These are phyloP conservation scores for Drosophila borborema DNA, from an alignment of 2,888 invertebrate species.

Conservation along the genomic window DNA sequence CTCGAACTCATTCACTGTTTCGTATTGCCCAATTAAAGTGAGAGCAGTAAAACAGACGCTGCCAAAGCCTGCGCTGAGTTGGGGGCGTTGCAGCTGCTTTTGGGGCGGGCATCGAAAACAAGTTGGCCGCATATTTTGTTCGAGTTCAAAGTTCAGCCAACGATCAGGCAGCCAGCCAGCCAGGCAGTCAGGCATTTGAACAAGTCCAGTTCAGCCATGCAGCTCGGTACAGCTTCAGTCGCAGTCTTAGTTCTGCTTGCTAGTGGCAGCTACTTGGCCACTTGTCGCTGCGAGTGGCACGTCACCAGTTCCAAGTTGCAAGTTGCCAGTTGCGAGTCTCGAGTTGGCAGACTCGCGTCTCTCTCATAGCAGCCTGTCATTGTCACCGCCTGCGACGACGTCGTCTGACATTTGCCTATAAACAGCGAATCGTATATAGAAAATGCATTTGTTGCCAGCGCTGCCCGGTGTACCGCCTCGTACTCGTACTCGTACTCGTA, in stretches of 20 bases:
- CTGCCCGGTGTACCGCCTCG: constrained; percentile 15
- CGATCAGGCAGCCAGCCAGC: constrained; percentile 51
- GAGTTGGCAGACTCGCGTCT: constrained; percentile 27
- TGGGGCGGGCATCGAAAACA: constrained; percentile 69
- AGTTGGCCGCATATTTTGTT: constrained; percentile 78
- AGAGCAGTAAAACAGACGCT: constrained; percentile 47
- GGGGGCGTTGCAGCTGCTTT: constrained; percentile 71
- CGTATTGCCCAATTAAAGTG: constrained; percentile 13
- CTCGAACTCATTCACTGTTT: neutral
- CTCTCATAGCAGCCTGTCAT: constrained; percentile 55
- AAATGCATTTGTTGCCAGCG: constrained; percentile 59
- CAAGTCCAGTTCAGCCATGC: constrained; percentile 49
- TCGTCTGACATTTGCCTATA: constrained; percentile 73
- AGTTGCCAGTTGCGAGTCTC: constrained; percentile 16
- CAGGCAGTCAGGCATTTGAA: constrained; percentile 49
- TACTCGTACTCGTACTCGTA: constrained; percentile 13
- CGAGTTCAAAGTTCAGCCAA: constrained; percentile 72
- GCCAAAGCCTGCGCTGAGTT: constrained; percentile 46
- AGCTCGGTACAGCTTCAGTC: constrained; percentile 20
- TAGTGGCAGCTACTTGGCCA: constrained; percentile 63
- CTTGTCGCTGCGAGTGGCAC: constrained; percentile 72
- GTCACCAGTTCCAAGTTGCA: constrained; percentile 26
- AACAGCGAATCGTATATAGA: constrained; percentile 58
- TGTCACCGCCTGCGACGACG: constrained; percentile 70
- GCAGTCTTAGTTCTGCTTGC: constrained; percentile 36